Percentiles rank a stretch among this genome's conserved stretches.
Conservation (phyloP, 1,140 invertebrate species). For the Brachionus paranguensis region DNA sequence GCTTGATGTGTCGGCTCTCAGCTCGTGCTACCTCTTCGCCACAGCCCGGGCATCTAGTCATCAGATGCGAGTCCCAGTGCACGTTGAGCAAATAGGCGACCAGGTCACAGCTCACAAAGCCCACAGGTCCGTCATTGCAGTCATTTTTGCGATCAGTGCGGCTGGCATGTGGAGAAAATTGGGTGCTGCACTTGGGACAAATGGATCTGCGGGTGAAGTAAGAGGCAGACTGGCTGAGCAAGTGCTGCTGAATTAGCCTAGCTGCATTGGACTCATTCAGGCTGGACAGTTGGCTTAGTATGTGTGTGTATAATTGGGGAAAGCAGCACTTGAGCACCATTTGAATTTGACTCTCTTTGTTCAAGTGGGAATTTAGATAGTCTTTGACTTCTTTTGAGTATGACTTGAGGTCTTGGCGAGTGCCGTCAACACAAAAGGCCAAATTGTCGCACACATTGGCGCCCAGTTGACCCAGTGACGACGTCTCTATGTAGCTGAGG, state of each 20-base stretch:
- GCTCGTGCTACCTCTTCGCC: background rate
- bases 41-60: background rate
- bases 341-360: conserved; percentile 7
- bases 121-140: background rate
- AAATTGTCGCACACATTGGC: conserved; percentile 65
- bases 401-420: conserved; percentile 51
- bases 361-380: background rate
- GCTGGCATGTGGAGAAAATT: background rate
- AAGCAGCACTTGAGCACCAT: conserved; percentile 23
- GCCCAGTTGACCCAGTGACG: conserved; percentile 61
- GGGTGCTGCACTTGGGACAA: background rate
- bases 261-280: background rate
- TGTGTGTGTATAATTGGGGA: background rate
- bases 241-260: background rate
- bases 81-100: background rate
- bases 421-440: conserved; percentile 63
- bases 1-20: background rate
- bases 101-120: background rate
- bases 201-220: background rate
- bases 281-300: background rate
- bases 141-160: background rate
- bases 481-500: conserved; percentile 51
- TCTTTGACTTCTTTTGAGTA: conserved; percentile 27
- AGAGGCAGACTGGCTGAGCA: background rate
- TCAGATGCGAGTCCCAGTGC: background rate